Percentiles rank a stretch among this genome's conserved stretches.
These are phyloP conservation scores for Vulpes lagopus DNA, from an alignment of 2,113 vertebrate species.

Conservation along the genomic window DNA sequence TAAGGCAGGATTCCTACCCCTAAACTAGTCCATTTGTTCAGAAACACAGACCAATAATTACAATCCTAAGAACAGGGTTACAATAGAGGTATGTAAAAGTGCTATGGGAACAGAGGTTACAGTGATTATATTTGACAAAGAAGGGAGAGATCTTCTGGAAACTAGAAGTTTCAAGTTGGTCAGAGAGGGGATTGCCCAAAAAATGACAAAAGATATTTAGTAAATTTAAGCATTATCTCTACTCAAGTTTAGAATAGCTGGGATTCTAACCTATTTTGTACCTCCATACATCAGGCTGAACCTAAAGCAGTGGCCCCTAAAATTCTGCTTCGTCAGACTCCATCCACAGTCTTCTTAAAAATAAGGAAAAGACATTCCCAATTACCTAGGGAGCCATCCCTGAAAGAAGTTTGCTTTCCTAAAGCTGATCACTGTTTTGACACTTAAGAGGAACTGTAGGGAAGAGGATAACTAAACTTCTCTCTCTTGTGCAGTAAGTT, in stretches of 20 bases:
- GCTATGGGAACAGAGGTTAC: not conserved
- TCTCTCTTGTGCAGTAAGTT: not conserved
- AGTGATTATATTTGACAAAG: not conserved
- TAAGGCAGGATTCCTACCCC: not conserved
- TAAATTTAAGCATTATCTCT: not conserved
- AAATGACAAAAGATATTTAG: not conserved
- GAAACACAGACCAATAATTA: not conserved
- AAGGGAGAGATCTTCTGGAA: not conserved
- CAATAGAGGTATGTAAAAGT: not conserved
- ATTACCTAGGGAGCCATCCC: not conserved
- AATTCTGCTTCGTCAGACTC: conserved; percentile 9
- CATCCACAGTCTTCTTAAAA: not conserved
- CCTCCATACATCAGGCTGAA: not conserved
- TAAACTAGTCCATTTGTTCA: not conserved
- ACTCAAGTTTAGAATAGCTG: not conserved
- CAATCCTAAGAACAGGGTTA: not conserved
- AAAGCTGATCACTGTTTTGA: not conserved
- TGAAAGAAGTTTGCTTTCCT: not conserved
- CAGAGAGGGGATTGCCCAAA: not conserved
- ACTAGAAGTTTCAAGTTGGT: not conserved
- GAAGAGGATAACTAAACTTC: not conserved
- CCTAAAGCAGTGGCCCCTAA: not conserved
- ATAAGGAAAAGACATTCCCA: not conserved
- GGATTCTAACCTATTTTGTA: not conserved
- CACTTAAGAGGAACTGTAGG: not conserved